Percentiles rank a stretch among this genome's conserved stretches.
phyloP scores from a whole-genome alignment of 2,113 vertebrate genomes.

The Calidris pugnax region DNA sequence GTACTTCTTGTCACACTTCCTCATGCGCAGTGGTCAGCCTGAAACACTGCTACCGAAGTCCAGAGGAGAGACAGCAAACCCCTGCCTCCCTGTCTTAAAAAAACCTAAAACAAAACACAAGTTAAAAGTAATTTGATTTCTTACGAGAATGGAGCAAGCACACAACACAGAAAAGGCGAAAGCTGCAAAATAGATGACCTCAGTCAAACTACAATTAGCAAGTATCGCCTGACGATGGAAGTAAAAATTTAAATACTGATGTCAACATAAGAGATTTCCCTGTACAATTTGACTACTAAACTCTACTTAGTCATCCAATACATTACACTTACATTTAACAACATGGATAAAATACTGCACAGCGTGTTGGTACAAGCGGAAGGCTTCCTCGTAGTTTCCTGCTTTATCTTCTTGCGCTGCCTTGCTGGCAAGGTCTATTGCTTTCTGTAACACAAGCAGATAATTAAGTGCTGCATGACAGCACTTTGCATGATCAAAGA shows the following conservation, averaged over 20 bases:
- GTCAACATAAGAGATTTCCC: background rate
- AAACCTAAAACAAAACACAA: background rate
- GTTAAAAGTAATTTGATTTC: background rate
- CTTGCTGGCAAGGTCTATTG: conserved; percentile 89
- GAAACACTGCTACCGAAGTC: background rate
- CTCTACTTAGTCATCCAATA: background rate
- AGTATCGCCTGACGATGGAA: background rate
- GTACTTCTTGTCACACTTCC: background rate
- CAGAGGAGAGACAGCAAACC: background rate
- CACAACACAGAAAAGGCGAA: background rate
- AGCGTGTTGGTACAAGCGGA: conserved; percentile 89
- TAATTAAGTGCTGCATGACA: background rate
- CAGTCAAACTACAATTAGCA: background rate
- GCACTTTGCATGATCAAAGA: background rate
- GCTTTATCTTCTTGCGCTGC: conserved; percentile 92
- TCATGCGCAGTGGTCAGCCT: background rate
- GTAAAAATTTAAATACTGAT: background rate
- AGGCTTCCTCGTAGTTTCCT: conserved; percentile 91
- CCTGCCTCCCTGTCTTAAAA: background rate
- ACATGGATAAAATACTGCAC: conserved; percentile 95
- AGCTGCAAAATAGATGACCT: background rate
- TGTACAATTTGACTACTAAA: background rate
- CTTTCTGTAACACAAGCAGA: conserved; percentile 84
- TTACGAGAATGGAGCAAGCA: background rate
- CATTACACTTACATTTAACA: conserved; percentile 86